phyloP scores from a whole-genome alignment of 2,888 invertebrate species.

The Uloborus plumipes region DNA sequence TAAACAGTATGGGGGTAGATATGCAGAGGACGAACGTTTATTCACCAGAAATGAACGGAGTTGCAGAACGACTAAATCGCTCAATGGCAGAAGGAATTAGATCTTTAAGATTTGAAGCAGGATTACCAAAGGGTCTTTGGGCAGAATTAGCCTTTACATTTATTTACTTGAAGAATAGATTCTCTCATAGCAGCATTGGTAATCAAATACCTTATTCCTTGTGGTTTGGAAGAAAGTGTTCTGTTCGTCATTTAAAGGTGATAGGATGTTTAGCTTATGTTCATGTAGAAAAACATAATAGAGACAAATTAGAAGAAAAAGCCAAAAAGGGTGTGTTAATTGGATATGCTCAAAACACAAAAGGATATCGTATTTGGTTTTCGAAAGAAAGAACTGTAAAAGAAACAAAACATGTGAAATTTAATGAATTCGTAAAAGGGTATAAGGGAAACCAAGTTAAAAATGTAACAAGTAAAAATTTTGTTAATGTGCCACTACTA shows the following conservation, averaged over 20 bases:
- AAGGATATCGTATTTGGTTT: no score
- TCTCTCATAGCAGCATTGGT: neutral
- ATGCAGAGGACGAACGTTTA: constrained; percentile 1
- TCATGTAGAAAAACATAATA: neutral
- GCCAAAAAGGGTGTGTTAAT: neutral
- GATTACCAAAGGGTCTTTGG: constrained; percentile 4
- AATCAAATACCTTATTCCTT: neutral
- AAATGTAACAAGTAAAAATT: no score
- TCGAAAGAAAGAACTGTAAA: no score
- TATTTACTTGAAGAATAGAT: neutral
- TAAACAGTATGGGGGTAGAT: neutral
- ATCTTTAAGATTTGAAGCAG: neutral
- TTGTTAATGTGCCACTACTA: no score
- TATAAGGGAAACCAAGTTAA: neutral
- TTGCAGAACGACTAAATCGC: neutral
- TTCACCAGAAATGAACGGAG: constrained; percentile 2
- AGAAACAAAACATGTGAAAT: no score
- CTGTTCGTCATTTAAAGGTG: neutral
- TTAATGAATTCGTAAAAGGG: no score
- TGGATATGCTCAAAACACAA: neutral
- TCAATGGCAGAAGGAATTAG: neutral
- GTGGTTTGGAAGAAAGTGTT: neutral
- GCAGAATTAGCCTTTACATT: neutral
- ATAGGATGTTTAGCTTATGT: neutral
- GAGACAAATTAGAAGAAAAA: neutral